These are phyloP conservation scores for Zoanthus gigantus DNA, from an alignment of 92 coral and sea anemone species.

Conservation along the genomic window DNA sequence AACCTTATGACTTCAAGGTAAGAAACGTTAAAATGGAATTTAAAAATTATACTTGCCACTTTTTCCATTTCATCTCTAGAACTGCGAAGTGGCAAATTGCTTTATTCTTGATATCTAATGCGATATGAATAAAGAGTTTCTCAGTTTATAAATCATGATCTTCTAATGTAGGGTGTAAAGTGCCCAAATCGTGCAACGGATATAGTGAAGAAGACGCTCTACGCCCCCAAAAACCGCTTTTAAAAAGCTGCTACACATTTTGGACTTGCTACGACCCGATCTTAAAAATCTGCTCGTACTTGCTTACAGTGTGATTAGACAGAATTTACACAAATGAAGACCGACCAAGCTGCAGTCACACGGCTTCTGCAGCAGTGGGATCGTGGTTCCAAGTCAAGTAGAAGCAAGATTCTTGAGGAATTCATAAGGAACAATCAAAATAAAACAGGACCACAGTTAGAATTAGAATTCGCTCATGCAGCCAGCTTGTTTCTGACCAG, in stretches of 20 bases:
- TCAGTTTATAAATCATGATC: too few relatives aligned
- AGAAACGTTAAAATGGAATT: background rate
- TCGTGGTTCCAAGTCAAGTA: constrained; percentile 84
- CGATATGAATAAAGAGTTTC: too few relatives aligned
- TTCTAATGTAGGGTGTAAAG: too few relatives aligned
- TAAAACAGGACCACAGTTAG: constrained; percentile 96
- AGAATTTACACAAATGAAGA: constrained; percentile 57
- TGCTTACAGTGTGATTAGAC: background rate
- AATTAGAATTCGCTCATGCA: constrained; percentile 95
- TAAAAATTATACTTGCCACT: background rate
- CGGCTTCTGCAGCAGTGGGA: constrained; percentile 95
- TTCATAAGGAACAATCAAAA: constrained; percentile 80
- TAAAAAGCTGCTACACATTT: background rate
- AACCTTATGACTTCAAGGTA: background rate
- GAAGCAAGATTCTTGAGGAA: constrained; percentile 91
- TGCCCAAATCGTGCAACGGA: too few relatives aligned
- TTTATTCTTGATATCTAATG: too few relatives aligned
- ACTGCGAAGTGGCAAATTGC: background rate
- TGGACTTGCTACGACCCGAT: background rate
- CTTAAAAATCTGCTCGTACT: background rate
- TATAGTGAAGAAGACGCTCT: too few relatives aligned
- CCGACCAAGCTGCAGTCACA: constrained; percentile 88
- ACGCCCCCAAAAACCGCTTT: background rate
- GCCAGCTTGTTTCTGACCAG: constrained; percentile 97
- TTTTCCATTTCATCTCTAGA: background rate